phyloP scores from a whole-genome alignment of 2,797 vertebrate genomes.

The Hippoglossus hippoglossus region DNA sequence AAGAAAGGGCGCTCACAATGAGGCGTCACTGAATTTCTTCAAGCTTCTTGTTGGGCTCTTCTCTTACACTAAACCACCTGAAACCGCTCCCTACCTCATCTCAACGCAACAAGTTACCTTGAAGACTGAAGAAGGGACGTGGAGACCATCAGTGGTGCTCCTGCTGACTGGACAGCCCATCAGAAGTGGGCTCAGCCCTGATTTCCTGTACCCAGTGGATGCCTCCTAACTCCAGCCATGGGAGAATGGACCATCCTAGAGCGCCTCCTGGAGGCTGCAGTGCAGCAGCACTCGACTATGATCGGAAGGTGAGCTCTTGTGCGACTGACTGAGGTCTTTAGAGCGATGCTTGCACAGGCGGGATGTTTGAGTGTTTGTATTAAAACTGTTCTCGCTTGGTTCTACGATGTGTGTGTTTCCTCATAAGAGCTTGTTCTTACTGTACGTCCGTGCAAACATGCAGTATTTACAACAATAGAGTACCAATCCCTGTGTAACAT shows the following conservation, averaged over 20 bases:
- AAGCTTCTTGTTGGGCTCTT: neutral
- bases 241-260: conserved; percentile 94
- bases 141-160: conserved; percentile 12
- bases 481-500: conserved; percentile 1
- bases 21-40: conserved; percentile 30
- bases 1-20: neutral
- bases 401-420: neutral
- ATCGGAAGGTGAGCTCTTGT: conserved; percentile 85
- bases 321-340: neutral
- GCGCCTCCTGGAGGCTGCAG: conserved; percentile 92
- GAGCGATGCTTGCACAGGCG: neutral
- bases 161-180: conserved; percentile 25
- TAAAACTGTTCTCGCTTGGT: neutral
- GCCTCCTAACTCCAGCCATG: conserved; percentile 81
- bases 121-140: conserved; percentile 28
- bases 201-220: conserved; percentile 72
- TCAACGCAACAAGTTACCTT: conserved; percentile 66
- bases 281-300: conserved; percentile 94
- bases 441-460: neutral
- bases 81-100: conserved; percentile 62
- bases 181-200: conserved; percentile 31
- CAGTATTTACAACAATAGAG: neutral
- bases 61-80: conserved; percentile 22
- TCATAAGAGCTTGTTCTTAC: neutral
- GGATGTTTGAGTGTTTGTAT: neutral